Conservation (phyloP, 2,113 vertebrate genomes). For the Lycocorax pyrrhopterus region DNA sequence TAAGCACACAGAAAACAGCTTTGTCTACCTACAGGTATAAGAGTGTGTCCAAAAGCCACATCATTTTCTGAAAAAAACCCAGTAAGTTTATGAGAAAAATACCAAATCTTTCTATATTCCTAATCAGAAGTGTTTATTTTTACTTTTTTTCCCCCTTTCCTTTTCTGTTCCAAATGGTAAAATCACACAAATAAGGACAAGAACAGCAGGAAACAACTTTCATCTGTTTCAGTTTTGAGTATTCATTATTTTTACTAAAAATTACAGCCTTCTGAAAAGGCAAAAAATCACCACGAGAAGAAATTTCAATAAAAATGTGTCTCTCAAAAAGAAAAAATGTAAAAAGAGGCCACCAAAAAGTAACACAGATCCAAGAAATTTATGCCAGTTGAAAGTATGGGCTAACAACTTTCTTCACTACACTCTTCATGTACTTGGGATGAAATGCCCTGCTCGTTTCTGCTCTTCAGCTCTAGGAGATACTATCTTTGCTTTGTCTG, state of each 20-base stretch:
- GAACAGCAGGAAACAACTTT: background rate
- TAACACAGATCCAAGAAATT: background rate
- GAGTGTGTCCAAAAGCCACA: background rate
- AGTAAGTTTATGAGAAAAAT: background rate
- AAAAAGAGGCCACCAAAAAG: background rate
- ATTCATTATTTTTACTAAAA: background rate
- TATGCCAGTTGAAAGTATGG: background rate
- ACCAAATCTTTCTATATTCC: background rate
- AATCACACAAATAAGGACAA: background rate
- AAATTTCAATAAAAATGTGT: background rate
- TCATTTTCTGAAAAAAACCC: background rate
- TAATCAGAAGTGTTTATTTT: background rate
- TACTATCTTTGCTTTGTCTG: background rate
- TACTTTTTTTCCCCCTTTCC: background rate
- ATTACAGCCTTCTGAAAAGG: background rate
- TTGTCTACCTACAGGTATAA: background rate
- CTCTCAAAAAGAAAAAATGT: background rate
- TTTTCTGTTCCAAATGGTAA: background rate
- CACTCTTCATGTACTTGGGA: background rate
- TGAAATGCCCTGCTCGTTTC: background rate
- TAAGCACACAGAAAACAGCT: background rate
- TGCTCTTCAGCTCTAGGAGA: background rate
- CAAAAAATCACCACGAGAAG: background rate
- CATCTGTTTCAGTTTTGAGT: background rate
- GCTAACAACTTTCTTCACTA: background rate